Percentiles rank a stretch among this genome's conserved stretches.
phyloP scores from a whole-genome alignment of 2,888 invertebrate genomes.

The Prenolepis imparis region DNA sequence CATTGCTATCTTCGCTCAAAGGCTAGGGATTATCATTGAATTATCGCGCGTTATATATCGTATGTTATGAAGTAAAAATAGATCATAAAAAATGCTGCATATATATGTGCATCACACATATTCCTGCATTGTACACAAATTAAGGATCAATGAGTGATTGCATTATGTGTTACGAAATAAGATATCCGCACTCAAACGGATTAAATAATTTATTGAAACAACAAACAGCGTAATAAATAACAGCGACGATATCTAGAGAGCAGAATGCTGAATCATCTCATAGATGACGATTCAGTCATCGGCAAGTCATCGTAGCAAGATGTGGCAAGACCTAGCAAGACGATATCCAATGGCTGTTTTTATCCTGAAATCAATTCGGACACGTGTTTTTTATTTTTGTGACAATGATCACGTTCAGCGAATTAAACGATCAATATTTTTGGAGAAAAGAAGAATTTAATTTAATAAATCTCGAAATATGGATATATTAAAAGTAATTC shows the following conservation, averaged over 20 bases:
- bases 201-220: conserved; percentile 43
- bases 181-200: background rate
- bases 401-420: background rate
- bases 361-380: conserved; percentile 28
- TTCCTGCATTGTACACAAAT: background rate
- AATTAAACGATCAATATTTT: background rate
- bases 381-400: background rate
- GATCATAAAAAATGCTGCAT: background rate
- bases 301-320: background rate
- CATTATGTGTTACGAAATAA: background rate
- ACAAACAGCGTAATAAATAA: conserved; percentile 27
- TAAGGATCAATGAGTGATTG: background rate
- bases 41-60: background rate
- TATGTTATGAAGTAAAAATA: conserved; percentile 8
- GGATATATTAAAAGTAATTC: background rate
- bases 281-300: background rate
- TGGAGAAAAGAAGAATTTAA: background rate
- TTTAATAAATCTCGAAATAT: background rate
- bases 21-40: conserved; percentile 28
- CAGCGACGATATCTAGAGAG: background rate
- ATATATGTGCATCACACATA: background rate
- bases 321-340: background rate
- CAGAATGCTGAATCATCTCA: background rate
- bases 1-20: background rate
- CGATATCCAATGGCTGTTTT: background rate